Base-by-base conservation (phyloP, 2,113 vertebrate species). In the Trachemys scripta region DNA sequence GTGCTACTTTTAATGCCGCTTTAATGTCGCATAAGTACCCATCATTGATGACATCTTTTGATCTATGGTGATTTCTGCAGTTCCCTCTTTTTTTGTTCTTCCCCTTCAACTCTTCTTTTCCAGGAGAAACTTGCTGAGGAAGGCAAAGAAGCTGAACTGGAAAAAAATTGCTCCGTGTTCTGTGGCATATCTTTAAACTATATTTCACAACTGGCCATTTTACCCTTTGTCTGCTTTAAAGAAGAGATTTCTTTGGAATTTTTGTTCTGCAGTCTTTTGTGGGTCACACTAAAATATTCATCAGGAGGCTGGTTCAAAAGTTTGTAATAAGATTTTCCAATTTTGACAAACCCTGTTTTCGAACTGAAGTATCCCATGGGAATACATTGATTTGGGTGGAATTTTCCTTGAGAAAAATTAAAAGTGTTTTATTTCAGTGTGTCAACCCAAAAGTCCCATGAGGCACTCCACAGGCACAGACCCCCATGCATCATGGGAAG, bases 131-230 rank as follows among this genome's bases (percentile, higher is more conserved):
- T 79, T 14, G 11, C 75, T 78, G 82, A 87, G 6, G 25, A 88
- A 93, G 2, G 76, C 49, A 51, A 94, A 92, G 84, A 94, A 19
- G 72, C 3, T 92, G 50, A 89, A 93, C 82, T n/a, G 22, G 85
- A 85, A 90, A 95, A 35, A 85, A 8, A 2, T 80, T 78, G 47
- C 9, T 4, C 38, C n/a, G 17, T 59, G 57, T 35, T 89, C 51
- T 83, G 16, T 0, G 1, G 38, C 4, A 19, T 7, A 56, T 54
- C 65, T 38, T 62, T 62, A 72, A 72, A 38, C 20, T 72, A 19
- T 57, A 16, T 90, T 80, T 38, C 85, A 54, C 27, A 9, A 81
- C 17, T 83, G 45, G 27, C 5, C 86, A 12, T 86, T 89, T 94
- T 82, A 78, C 76, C 78, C 80, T 93, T 90, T 86, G 57, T 72